A percentile compares a stretch with the other conserved stretches of the same genome.
These are phyloP conservation scores for Micromussa lordhowensis DNA, from an alignment of 92 coral and sea anemone species.

Conservation along the genomic window DNA sequence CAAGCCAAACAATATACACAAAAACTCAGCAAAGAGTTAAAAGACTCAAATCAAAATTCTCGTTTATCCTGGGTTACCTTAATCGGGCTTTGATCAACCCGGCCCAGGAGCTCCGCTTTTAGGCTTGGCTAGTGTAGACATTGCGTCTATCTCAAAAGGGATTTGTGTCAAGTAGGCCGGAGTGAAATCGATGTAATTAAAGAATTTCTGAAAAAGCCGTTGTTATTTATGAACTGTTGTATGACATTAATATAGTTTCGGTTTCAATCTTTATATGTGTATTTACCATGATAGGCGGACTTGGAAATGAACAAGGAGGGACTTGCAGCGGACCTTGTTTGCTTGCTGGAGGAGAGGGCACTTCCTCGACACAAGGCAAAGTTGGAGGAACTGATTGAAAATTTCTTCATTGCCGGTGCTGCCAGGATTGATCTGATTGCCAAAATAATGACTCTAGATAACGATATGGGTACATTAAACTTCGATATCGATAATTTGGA, in stretches of 20 bases:
- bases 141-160: no score
- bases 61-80: no score
- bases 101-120: no score
- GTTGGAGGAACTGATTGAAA: conserved; percentile 49
- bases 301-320: conserved; percentile 2
- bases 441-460: conserved; percentile 42
- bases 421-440: conserved; percentile 55
- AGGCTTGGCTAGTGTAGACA: no score
- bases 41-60: no score
- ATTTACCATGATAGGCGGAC: neutral
- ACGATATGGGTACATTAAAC: conserved; percentile 44
- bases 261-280: neutral
- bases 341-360: conserved; percentile 19
- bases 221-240: neutral
- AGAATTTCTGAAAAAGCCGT: no score
- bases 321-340: conserved; percentile 34
- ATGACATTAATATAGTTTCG: neutral
- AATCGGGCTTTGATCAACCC: no score
- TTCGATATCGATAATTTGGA: conserved; percentile 25
- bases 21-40: no score
- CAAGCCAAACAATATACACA: no score
- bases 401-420: conserved; percentile 20
- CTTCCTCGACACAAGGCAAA: conserved; percentile 7
- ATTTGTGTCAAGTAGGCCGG: no score
- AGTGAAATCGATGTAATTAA: no score